Conservation (phyloP, 2,113 vertebrate species). For the Cynopterus brachyotis region DNA sequence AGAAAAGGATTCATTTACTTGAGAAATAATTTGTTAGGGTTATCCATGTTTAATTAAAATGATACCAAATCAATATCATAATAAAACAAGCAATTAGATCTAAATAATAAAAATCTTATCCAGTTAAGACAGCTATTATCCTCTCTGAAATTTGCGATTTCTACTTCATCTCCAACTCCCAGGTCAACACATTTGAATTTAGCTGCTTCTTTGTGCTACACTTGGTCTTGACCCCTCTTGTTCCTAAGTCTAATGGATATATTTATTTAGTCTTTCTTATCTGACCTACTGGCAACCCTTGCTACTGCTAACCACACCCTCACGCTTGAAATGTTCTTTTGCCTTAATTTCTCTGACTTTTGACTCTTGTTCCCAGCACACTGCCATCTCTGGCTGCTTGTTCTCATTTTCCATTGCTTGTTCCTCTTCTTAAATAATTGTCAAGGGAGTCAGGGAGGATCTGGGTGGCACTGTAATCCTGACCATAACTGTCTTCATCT, state of each 20-base stretch:
- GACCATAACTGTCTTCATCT: constrained; percentile 46
- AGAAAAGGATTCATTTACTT: not conserved
- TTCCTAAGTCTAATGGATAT: not conserved
- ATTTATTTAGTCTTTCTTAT: not conserved
- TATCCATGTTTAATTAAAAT: not conserved
- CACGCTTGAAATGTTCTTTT: not conserved
- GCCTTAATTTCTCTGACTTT: not conserved
- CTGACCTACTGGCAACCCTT: not conserved
- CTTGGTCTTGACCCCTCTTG: not conserved
- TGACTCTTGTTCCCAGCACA: not conserved
- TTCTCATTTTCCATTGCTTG: constrained; percentile 26
- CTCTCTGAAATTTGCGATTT: not conserved
- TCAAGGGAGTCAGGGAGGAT: not conserved
- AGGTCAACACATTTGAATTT: not conserved
- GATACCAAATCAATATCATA: not conserved
- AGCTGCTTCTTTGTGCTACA: not conserved
- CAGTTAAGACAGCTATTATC: not conserved
- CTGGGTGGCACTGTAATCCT: not conserved
- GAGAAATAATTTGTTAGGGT: constrained; percentile 15
- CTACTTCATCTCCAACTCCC: not conserved
- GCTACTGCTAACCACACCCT: not conserved
- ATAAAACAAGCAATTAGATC: not conserved
- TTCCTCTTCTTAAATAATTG: not conserved
- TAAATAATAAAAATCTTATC: not conserved
- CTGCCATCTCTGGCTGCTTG: not conserved